A percentile compares a stretch with the other conserved stretches of the same genome.
Evolutionary conservation across 2,888 invertebrate species (phyloP).

Genomic region (Archaeoteleia sp.): DNA sequence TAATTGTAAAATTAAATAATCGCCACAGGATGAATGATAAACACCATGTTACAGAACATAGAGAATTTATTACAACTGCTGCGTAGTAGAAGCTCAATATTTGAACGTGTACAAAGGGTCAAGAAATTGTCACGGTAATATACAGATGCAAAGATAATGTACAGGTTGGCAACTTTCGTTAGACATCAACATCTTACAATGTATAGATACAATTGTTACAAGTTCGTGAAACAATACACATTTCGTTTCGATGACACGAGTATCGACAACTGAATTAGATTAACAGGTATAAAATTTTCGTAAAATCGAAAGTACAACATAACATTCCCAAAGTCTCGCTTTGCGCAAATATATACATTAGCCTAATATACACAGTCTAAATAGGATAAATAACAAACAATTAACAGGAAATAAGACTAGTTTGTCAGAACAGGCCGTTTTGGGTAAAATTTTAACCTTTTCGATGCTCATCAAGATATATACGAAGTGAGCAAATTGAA

Average conservation of each 20-base stretch:
- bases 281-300: conserved; percentile 37
- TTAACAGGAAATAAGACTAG: conserved; percentile 41
- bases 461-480: conserved; percentile 31
- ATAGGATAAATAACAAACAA: conserved; percentile 44
- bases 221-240: conserved; percentile 15
- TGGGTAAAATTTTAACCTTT: conserved; percentile 33
- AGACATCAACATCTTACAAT: background rate
- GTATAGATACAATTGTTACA: conserved; percentile 3
- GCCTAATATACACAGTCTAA: conserved; percentile 40
- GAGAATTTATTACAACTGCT: conserved; percentile 43
- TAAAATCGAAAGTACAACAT: conserved; percentile 19
- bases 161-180: conserved; percentile 12
- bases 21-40: background rate
- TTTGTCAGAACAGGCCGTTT: conserved; percentile 62
- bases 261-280: conserved; percentile 6
- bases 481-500: conserved; percentile 25
- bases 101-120: conserved; percentile 15
- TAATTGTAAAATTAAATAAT: too few relatives aligned
- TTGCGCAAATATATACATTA: conserved; percentile 23
- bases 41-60: conserved; percentile 33
- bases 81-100: conserved; percentile 29
- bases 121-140: conserved; percentile 18
- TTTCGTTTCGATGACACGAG: conserved; percentile 9
- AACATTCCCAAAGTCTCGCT: conserved; percentile 28
- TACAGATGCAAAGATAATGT: conserved; percentile 21